phyloP scores from a whole-genome alignment of 2,888 invertebrate genomes.

The Belgica antarctica region DNA sequence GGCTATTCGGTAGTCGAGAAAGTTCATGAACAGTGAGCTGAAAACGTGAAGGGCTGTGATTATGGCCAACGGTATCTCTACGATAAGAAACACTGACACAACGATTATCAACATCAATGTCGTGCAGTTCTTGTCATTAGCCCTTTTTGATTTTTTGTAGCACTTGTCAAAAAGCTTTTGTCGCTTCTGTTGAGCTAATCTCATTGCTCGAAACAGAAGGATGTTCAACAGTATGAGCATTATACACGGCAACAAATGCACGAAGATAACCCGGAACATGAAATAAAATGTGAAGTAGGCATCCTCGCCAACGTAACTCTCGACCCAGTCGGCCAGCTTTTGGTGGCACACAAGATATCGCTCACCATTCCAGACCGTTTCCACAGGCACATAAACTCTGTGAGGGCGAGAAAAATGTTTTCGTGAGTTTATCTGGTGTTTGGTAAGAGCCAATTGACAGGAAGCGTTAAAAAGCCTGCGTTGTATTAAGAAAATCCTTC shows the following conservation, averaged over 20 bases:
- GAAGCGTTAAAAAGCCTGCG: too few relatives aligned
- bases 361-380: conserved; percentile 68
- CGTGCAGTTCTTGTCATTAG: conserved; percentile 69
- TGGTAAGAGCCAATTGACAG: too few relatives aligned
- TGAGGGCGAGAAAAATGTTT: too few relatives aligned
- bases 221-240: conserved; percentile 85
- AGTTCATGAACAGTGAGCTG: conserved; percentile 65
- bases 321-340: conserved; percentile 69
- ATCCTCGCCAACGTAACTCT: conserved; percentile 64
- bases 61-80: conserved; percentile 80
- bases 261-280: conserved; percentile 83
- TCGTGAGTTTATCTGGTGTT: too few relatives aligned
- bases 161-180: conserved; percentile 75
- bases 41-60: conserved; percentile 81
- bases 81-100: conserved; percentile 77
- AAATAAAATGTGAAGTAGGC: conserved; percentile 79
- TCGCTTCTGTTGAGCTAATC: conserved; percentile 75
- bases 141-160: conserved; percentile 71
- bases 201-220: conserved; percentile 80
- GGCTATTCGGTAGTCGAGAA: conserved; percentile 74
- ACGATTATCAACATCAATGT: conserved; percentile 85
- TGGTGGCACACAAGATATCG: conserved; percentile 66
- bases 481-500: too few relatives aligned
- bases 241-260: conserved; percentile 88
- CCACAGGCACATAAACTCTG: conserved; percentile 59